A percentile compares a stretch with the other conserved stretches of the same genome.
phyloP scores from a whole-genome alignment of 64 coral and sea anemone genomes.

The Platygyra sinensis region DNA sequence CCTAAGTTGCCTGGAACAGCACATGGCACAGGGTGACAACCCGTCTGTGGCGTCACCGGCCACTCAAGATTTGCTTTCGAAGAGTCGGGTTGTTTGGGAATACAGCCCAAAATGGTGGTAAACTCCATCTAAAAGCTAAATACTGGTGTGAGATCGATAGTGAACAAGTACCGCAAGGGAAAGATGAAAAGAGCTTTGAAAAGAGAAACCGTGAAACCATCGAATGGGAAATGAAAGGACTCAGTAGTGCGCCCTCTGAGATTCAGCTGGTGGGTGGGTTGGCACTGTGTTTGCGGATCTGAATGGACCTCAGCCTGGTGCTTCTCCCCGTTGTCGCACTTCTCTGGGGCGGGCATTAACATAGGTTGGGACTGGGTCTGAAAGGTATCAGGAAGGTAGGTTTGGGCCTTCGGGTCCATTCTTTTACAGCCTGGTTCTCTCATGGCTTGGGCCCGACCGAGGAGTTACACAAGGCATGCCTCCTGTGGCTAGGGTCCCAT shows the following conservation, averaged over 20 bases:
- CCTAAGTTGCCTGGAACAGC: constrained; percentile 68
- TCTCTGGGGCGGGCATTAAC: constrained; percentile 46
- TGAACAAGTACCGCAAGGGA: constrained; percentile 80
- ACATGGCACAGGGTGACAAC: constrained; percentile 58
- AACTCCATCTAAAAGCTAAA: constrained; percentile 61
- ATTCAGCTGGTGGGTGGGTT: constrained; percentile 33
- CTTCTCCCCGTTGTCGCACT: constrained; percentile 7
- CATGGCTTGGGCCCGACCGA: constrained; percentile 29
- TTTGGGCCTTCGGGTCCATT: not conserved
- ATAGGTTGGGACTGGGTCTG: constrained; percentile 6
- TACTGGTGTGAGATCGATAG: constrained; percentile 50
- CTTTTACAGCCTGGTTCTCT: constrained; percentile 32
- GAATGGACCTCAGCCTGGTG: not conserved
- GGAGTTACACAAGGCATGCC: constrained; percentile 27
- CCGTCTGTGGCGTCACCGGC: constrained; percentile 21
- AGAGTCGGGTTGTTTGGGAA: constrained; percentile 76
- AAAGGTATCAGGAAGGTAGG: constrained; percentile 31
- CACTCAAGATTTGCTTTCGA: constrained; percentile 34
- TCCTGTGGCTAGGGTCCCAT: constrained; percentile 46
- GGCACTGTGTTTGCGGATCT: constrained; percentile 17
- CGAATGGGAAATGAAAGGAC: constrained; percentile 62
- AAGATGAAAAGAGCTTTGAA: constrained; percentile 83
- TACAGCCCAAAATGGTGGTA: constrained; percentile 47
- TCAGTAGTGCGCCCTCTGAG: constrained; percentile 53
- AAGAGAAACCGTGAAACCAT: constrained; percentile 80